phyloP scores from a whole-genome alignment of 2,113 vertebrate genomes.

The Alouatta palliata region DNA sequence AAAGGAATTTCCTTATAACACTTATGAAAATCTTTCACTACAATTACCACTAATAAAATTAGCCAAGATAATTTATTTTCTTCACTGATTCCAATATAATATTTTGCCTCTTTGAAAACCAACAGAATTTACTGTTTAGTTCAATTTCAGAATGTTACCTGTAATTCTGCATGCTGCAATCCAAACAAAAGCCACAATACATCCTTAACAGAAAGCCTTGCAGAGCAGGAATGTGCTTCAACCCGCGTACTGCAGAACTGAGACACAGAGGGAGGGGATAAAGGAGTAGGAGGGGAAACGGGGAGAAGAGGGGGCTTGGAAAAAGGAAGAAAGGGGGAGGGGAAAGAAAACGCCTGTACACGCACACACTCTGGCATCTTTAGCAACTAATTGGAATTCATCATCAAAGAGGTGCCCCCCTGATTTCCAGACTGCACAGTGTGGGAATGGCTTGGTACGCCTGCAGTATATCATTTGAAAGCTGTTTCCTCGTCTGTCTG shows the following conservation, averaged over 20 bases:
- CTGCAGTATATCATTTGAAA: slow-evolving; percentile 43
- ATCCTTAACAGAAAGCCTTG: slow-evolving; percentile 76
- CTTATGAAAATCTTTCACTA: slow-evolving; percentile 58
- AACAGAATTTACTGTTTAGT: slow-evolving; percentile 57
- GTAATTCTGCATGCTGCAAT: slow-evolving; percentile 71
- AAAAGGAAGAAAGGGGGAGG: slow-evolving; percentile 60
- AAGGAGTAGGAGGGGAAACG: slow-evolving; percentile 69
- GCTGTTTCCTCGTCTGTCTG: slow-evolving; percentile 57
- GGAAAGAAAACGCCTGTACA: slow-evolving; percentile 15
- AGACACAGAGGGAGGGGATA: slow-evolving; percentile 74
- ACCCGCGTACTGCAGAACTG: slow-evolving; percentile 68
- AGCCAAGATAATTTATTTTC: slow-evolving; percentile 46
- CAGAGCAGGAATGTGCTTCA: slow-evolving; percentile 75
- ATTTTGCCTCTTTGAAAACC: slow-evolving; percentile 63
- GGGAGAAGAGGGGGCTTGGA: slow-evolving; percentile 69
- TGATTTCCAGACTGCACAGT: slow-evolving; percentile 16
- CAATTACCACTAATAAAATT: slow-evolving; percentile 61
- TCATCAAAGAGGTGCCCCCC: slow-evolving; percentile 41
- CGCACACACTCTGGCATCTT: slow-evolving; percentile 17
- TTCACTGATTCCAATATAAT: slow-evolving; percentile 44
- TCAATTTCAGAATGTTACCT: slow-evolving; percentile 75
- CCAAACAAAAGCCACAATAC: slow-evolving; percentile 80
- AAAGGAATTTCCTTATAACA: slow-evolving; percentile 39
- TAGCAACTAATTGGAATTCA: slow-evolving; percentile 59
- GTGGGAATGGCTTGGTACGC: neutral